Base-by-base conservation (phyloP, 2,797 vertebrate genomes). In the Lagorchestes hirsutus region DNA sequence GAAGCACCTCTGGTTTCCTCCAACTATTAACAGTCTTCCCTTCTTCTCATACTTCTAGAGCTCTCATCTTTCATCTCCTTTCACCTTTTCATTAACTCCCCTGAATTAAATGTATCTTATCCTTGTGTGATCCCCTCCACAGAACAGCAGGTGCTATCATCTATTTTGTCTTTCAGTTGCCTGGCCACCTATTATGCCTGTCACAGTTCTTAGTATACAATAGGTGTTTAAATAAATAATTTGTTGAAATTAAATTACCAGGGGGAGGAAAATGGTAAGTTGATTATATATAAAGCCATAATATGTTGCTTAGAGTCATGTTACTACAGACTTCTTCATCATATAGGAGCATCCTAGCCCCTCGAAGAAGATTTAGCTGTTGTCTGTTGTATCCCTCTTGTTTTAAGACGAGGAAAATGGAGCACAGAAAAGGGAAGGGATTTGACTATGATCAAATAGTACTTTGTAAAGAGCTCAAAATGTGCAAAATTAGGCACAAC, bases 401-500 rank as follows among this genome's bases (percentile, higher is more conserved):
- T 82, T 82, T 82, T 82, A 82, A 82, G n/a, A 82, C 10, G 22
- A 46, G 22, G 22, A 82, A 82, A 82, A 82, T 46, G n/a, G 46
- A 82, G 74, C 18, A 22, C 22, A 46, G 29, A 24, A 82, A 46
- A 46, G 74, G 18, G 22, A 74, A 82, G n/a, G 40, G 16, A 74
- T 74, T 74, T 74, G 62, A n/a, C 16, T 8, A 74, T 74, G 14
- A 16, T n/a, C 14, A n/a, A 40, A 90, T 54, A 90, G 6, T 54
- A 90, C 50, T 90, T 90, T 54, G 10, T 54, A 27, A 62, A 54
- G 94, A 92, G 82, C 58, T 91, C 14, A 24, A 46, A 91, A 58
- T 95, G 57, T 93, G 90, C 67, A 92, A 46, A 54, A 62, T 87
- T 90, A 58, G 16, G 46, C 54, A 94, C 54, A 96, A 52, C n/a